Conservation (phyloP, 2,888 invertebrate genomes). For the Agriopis marginaria region DNA sequence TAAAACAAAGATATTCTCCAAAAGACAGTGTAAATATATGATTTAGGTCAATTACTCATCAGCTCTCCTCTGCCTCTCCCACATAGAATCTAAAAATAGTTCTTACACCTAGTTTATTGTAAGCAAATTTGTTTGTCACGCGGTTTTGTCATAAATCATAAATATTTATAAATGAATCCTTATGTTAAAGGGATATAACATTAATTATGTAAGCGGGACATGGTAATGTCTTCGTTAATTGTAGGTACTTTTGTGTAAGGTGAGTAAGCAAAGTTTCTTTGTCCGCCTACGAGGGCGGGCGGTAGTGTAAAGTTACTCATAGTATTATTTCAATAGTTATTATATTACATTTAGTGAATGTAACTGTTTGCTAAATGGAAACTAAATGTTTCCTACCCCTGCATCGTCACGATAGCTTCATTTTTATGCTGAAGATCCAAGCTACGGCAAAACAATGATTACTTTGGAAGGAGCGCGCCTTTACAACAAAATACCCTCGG, state of each 20-base stretch:
- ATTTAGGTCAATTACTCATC: conserved; percentile 40
- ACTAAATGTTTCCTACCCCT: no score
- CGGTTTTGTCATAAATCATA: conserved; percentile 36
- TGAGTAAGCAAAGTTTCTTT: neutral
- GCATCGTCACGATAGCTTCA: no score
- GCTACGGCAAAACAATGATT: no score
- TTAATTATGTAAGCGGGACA: conserved; percentile 28
- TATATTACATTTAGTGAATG: no score
- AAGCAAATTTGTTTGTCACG: conserved; percentile 47
- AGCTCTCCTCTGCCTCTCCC: conserved; percentile 31
- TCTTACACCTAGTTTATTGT: conserved; percentile 47
- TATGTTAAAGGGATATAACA: conserved; percentile 9
- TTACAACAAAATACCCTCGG: no score
- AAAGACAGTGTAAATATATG: conserved; percentile 36
- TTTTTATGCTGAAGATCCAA: no score
- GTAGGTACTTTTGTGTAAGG: conserved; percentile 1
- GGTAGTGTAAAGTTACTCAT: no score
- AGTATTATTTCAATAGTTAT: no score
- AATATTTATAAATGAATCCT: conserved; percentile 37
- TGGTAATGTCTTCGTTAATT: conserved; percentile 35
- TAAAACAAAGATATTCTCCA: neutral
- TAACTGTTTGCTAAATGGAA: no score
- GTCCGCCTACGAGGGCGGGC: neutral
- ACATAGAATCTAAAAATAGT: conserved; percentile 41
- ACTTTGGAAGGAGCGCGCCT: no score